These are phyloP conservation scores for Limnodromus scolopaceus DNA, from an alignment of 2,797 vertebrate species.

Conservation along the genomic window DNA sequence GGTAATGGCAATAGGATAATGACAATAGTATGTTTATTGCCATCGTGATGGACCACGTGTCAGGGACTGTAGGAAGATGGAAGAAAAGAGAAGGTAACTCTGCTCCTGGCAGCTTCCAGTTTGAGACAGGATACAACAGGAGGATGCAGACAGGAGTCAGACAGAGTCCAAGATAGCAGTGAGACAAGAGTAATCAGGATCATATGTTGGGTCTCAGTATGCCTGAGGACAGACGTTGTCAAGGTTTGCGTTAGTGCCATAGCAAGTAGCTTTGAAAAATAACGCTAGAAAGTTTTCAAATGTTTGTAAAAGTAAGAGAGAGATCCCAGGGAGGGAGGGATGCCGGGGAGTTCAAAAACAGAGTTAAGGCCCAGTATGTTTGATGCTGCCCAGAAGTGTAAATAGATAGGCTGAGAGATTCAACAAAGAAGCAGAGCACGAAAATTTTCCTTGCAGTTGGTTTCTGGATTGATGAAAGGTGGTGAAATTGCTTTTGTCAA, in stretches of 20 bases:
- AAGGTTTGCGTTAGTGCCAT: neutral
- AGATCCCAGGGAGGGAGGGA: neutral
- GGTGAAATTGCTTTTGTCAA: neutral
- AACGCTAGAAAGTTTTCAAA: neutral
- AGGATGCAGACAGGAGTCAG: neutral
- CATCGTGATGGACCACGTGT: neutral
- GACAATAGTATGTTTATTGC: neutral
- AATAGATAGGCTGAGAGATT: neutral
- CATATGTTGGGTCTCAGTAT: neutral
- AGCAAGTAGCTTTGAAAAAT: neutral
- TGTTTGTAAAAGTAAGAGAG: neutral
- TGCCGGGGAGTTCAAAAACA: neutral
- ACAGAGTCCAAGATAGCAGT: neutral
- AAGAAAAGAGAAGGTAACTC: neutral
- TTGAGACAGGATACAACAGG: neutral
- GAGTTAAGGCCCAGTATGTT: neutral
- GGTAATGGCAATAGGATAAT: no score
- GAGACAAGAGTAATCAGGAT: neutral
- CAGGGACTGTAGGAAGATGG: neutral
- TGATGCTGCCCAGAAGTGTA: neutral
- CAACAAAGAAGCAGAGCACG: neutral
- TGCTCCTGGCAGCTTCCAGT: neutral
- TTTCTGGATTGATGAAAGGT: neutral
- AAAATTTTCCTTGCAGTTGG: neutral
- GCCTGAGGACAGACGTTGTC: neutral